Percentiles rank a stretch among this genome's conserved stretches.
These are phyloP conservation scores for Drosophila quasianomalipes DNA, from an alignment of 2,888 invertebrate genomes.

Conservation along the genomic window DNA sequence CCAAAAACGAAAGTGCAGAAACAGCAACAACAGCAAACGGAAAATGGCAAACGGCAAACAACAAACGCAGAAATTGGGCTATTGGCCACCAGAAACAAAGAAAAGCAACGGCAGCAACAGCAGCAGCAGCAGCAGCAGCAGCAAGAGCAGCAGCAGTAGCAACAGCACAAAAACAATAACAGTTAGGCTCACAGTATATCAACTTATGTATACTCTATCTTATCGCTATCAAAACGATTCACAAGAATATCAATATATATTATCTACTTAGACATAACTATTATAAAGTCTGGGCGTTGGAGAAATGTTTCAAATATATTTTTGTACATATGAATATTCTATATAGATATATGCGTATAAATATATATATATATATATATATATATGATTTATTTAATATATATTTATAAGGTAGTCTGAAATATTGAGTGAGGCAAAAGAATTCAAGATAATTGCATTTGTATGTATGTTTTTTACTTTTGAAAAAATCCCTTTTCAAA, in stretches of 20 bases:
- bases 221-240: not conserved
- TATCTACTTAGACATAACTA: not conserved
- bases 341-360: not conserved
- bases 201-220: conserved; percentile 18
- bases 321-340: not conserved
- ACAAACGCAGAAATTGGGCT: conserved; percentile 67
- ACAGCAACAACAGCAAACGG: conserved; percentile 11
- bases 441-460: not conserved
- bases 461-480: not conserved
- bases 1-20: conserved; percentile 40
- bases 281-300: not conserved
- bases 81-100: conserved; percentile 54
- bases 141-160: conserved; percentile 17
- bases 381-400: not conserved
- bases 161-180: conserved; percentile 18
- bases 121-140: conserved; percentile 20
- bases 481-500: not conserved
- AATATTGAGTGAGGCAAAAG: not conserved
- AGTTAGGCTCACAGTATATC: conserved; percentile 3
- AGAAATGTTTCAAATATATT: not conserved
- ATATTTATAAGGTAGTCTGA: not conserved
- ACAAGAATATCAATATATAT: no score
- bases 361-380: no score
- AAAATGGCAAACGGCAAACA: conserved; percentile 41
- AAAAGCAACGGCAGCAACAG: conserved; percentile 29